A percentile compares a stretch with the other conserved stretches of the same genome.
Evolutionary conservation across 1,140 invertebrate genomes (phyloP).

Genomic region (Cydia amplana): DNA sequence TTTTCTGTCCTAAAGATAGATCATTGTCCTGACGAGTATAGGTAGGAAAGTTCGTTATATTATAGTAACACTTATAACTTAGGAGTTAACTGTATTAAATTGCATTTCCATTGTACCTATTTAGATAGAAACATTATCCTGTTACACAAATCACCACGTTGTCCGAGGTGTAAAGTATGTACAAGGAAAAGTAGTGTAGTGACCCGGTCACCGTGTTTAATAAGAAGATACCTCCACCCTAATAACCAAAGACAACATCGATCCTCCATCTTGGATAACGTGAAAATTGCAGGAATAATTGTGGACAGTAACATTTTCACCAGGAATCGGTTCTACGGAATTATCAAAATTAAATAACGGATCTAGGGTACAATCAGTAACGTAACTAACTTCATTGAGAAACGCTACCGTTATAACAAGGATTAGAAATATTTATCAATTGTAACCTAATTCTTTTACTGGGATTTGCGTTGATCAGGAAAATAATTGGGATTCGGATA

Average conservation of each 20-base stretch:
- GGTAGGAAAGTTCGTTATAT: not conserved
- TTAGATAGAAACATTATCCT: conserved; percentile 39
- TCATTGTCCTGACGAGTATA: not conserved
- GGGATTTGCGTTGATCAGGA: conserved; percentile 33
- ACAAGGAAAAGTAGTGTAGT: conserved; percentile 60
- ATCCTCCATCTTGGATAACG: conserved; percentile 49
- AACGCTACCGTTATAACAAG: not conserved
- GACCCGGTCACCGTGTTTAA: conserved; percentile 68
- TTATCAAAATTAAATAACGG: conserved; percentile 4
- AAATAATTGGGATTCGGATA: conserved; percentile 46
- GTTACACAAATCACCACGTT: conserved; percentile 54
- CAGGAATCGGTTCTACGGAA: not conserved
- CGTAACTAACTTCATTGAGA: not conserved
- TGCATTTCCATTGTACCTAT: conserved; percentile 15
- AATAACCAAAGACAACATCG: conserved; percentile 58
- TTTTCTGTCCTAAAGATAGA: not conserved
- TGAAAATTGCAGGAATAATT: conserved; percentile 48
- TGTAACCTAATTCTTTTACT: conserved; percentile 1
- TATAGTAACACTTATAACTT: conserved; percentile 9
- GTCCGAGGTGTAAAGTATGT: conserved; percentile 55
- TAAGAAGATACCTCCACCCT: conserved; percentile 70
- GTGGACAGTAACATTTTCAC: not conserved
- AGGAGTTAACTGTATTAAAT: conserved; percentile 13
- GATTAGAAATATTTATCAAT: not conserved
- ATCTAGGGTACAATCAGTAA: conserved; percentile 1